A percentile compares a stretch with the other conserved stretches of the same genome.
phyloP scores from a whole-genome alignment of 2,797 vertebrate genomes.

The Chiroxiphia lanceolata region DNA sequence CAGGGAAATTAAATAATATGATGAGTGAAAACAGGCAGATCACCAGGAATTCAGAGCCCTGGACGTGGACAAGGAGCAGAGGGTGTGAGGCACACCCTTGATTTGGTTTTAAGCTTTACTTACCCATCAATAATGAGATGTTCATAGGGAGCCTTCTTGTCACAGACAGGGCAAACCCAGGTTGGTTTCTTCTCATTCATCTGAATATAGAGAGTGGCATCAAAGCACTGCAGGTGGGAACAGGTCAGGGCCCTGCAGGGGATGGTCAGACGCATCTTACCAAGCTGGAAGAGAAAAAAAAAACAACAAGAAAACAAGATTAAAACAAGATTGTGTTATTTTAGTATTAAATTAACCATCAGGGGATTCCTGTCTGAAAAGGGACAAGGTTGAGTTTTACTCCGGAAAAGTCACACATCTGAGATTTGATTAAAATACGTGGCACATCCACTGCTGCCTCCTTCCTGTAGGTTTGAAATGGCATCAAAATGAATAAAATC shows the following conservation, averaged over 20 bases:
- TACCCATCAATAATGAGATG: slow-evolving; percentile 98
- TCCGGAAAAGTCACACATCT: neutral
- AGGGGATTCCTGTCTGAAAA: neutral
- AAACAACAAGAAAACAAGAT: too few species aligned
- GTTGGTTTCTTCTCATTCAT: slow-evolving; percentile 99
- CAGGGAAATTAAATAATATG: neutral
- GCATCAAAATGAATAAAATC: neutral
- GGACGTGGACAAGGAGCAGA: neutral
- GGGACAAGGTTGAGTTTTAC: neutral
- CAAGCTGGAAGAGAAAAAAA: slow-evolving; percentile 80
- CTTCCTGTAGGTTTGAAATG: neutral
- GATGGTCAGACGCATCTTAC: slow-evolving; percentile 96
- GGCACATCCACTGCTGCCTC: fast-evolving
- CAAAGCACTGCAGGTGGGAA: slow-evolving; percentile 96
- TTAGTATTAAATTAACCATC: neutral
- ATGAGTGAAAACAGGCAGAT: neutral
- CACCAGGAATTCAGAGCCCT: neutral
- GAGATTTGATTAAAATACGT: neutral
- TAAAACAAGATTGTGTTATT: neutral
- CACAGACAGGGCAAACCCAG: slow-evolving; percentile 97
- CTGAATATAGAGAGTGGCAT: slow-evolving; percentile 96
- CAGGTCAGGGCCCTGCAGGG: slow-evolving; percentile 94
- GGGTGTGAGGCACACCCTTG: neutral
- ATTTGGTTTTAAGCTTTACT: neutral
- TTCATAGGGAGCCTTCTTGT: slow-evolving; percentile 96